Evolutionary conservation across 2,888 invertebrate genomes (phyloP), one percentile per base, ranked within the genome.

Genomic region (Merodon equestris): DNA sequence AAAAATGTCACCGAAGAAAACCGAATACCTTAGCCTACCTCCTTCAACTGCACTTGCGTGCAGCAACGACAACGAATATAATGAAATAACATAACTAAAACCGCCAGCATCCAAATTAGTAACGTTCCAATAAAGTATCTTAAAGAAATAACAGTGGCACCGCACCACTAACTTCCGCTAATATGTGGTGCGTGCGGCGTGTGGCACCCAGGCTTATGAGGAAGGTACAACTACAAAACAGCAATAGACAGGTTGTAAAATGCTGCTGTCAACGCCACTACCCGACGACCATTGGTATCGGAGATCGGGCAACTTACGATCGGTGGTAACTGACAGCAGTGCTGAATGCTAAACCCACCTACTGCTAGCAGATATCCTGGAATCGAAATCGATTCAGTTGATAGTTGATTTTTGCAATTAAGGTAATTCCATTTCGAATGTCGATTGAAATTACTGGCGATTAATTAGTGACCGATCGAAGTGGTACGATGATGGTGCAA

Each of bases 321-420:
- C 67, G 19, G 60, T 66, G 53, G 64, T 51, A 74, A 56, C 58
- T 66, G 58, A 27, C 27, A 47, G 72, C 53, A 47, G 64, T 66
- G 58, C 51, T 51, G n/a, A n/a, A n/a, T n/a, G n/a, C n/a, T n/a
- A n/a, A 61, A 47, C 53, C 67, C 54, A 66, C 54, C 60, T 60
- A 67, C 67, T 36, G 47, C 18, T 27, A 60, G 15, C 44, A 36
- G 27, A 71, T 42, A 38, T 47, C 51, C 47, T 56, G n/a, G 36
- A 10, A 18, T 51, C 40, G 57, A 48, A 63, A 75, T 48, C 63
- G 70, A 75, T 75, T 51, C 75, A 14, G 68, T 63, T 63, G 68
- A 63, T 70, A 75, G 63, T 75, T 75, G 57, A 75, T 48, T 68
- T 67, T 75, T 38, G 57, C 63, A 75, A 75, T 75, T 70, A 75